Conservation (phyloP, 2,888 invertebrate genomes). For the Orthonevra nobilis region DNA sequence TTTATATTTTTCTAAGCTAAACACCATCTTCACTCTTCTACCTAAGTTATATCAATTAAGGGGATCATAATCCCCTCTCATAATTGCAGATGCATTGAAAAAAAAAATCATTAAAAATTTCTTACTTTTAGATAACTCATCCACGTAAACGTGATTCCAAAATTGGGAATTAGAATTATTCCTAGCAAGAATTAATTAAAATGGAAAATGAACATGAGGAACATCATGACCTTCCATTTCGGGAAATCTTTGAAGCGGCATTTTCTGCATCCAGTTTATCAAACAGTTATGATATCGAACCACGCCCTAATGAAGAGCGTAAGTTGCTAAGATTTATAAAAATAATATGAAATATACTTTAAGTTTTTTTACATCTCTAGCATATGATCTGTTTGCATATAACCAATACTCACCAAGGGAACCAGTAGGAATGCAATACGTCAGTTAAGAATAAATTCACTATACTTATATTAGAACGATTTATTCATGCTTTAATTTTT, state of each 20-base stretch:
- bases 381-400: constrained; percentile 60
- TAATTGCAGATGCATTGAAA: too few relatives aligned
- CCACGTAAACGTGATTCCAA: background rate
- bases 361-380: background rate
- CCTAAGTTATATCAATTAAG: too few relatives aligned
- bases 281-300: constrained; percentile 50
- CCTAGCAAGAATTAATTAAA: constrained; percentile 17
- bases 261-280: constrained; percentile 72
- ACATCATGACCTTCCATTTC: constrained; percentile 73
- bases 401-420: constrained; percentile 59
- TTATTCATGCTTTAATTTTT: constrained; percentile 21
- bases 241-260: constrained; percentile 72
- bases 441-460: constrained; percentile 28
- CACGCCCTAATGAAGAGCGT: constrained; percentile 65
- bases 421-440: constrained; percentile 57
- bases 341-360: too few relatives aligned
- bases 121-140: background rate
- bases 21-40: too few relatives aligned
- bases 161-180: background rate
- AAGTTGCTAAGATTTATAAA: too few relatives aligned
- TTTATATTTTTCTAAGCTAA: too few relatives aligned
- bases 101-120: too few relatives aligned
- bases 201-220: constrained; percentile 79
- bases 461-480: background rate
- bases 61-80: too few relatives aligned